Evolutionary conservation across 2,888 invertebrate genomes (phyloP), one percentile per base, ranked within the genome.

Genomic region (Phragmatobia fuliginosa): DNA sequence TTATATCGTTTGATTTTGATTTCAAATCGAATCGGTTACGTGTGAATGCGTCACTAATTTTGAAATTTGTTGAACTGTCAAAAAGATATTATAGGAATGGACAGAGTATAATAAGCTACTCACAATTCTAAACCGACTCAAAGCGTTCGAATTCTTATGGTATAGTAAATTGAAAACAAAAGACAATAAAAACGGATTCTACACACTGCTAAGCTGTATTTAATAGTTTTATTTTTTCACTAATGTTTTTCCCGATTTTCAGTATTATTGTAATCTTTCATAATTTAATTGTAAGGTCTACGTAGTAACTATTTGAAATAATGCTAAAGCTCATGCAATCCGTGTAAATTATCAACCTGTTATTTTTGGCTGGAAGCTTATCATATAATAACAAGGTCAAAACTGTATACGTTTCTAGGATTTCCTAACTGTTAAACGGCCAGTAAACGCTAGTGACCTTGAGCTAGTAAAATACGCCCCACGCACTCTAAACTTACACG

Each of bases 321-420:
- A 11, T n/a, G 45, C 14, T 25, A 52, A 14, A 25, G 52, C 25
- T 52, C 52, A 25, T 52, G 56, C 56, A 56, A 56, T 16, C 28
- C 28, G 28, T 56, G 56, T 28, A 56, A 16, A 28, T 56, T 56
- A 56, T 56, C 56, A 56, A 28, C 28, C n/a, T 28, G 56, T 28
- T 56, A 25, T 56, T 56, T 56, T 56, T 25, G 56, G 56, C 28
- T 25, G 16, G 56, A 16, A 28, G 56, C 28, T 56, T 56, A 56
- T 56, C 56, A 28, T 28, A 56, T 28, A 28, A 56, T 56, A 56
- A 56, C 56, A 56, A 56, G 56, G 56, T 56, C 56, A 25, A 28
- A 56, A 16, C 28, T 16, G 25, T 52, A 56, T 56, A 28, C 16
- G 56, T 28, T 56, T 56, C 56, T 7, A 28, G 28, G 25, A 28